Percentiles rank a stretch among this genome's conserved stretches.
Evolutionary conservation across 2,888 invertebrate genomes (phyloP).

Genomic region (Zhengitettix transpicula): DNA sequence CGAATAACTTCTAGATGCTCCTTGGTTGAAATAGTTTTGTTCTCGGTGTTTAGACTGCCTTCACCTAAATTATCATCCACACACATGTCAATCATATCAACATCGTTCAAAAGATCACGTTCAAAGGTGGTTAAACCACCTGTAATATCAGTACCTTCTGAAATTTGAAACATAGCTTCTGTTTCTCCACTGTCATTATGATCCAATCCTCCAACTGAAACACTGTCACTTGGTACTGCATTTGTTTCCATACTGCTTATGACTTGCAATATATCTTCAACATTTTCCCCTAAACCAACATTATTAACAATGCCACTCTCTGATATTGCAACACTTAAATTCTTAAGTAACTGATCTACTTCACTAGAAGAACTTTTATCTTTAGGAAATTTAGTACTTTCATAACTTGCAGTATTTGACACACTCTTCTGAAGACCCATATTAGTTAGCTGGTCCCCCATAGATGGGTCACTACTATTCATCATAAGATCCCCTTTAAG

Average conservation of each 20-base stretch:
- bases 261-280: slow-evolving; percentile 53
- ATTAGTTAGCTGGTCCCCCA: slow-evolving; percentile 26
- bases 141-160: slow-evolving; percentile 20
- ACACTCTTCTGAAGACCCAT: slow-evolving; percentile 26
- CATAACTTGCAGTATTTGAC: slow-evolving; percentile 18
- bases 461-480: slow-evolving; percentile 32
- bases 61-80: slow-evolving; percentile 25
- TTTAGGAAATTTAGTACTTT: slow-evolving; percentile 6
- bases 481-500: slow-evolving; percentile 18
- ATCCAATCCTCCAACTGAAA: slow-evolving; percentile 19
- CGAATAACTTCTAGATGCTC: slow-evolving; percentile 35
- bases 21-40: slow-evolving; percentile 27
- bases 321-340: slow-evolving; percentile 26
- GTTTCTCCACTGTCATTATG: slow-evolving; percentile 12
- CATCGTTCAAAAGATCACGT: slow-evolving; percentile 27
- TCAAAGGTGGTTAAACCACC: slow-evolving; percentile 16
- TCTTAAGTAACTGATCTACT: slow-evolving; percentile 49
- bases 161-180: slow-evolving; percentile 22
- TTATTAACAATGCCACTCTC: slow-evolving; percentile 23
- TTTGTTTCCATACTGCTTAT: slow-evolving; percentile 52
- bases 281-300: slow-evolving; percentile 39
- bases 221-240: slow-evolving; percentile 28
- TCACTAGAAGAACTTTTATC: slow-evolving; percentile 27
- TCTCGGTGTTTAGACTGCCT: slow-evolving; percentile 7
- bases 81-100: slow-evolving; percentile 33